These are phyloP conservation scores for Acheta domesticus DNA, from an alignment of 2,888 invertebrate species.

Conservation along the genomic window DNA sequence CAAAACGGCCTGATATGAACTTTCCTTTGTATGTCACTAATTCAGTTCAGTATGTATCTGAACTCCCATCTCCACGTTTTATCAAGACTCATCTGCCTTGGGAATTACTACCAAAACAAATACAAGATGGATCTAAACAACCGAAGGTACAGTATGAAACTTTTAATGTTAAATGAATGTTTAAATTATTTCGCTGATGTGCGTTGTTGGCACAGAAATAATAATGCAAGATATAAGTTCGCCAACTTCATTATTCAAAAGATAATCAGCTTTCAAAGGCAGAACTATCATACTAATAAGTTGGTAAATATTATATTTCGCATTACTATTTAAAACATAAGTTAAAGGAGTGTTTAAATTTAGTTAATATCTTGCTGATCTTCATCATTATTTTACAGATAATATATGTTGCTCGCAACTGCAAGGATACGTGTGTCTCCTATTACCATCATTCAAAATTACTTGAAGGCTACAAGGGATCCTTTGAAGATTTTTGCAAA, in stretches of 20 bases:
- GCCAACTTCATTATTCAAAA: neutral
- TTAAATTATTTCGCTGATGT: neutral
- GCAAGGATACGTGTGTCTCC: constrained; percentile 68
- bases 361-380: no score
- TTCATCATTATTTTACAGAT: constrained; percentile 50
- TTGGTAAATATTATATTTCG: no score
- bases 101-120: constrained; percentile 53
- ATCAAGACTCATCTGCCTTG: constrained; percentile 65
- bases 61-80: constrained; percentile 54
- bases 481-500: constrained; percentile 58
- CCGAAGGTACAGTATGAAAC: constrained; percentile 36
- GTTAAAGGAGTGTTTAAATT: no score
- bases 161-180: neutral
- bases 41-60: constrained; percentile 45
- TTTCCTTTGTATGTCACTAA: constrained; percentile 43
- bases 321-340: no score
- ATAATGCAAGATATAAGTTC: no score
- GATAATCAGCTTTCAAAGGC: no score
- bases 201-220: no score
- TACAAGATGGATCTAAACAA: constrained; percentile 42
- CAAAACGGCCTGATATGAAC: constrained; percentile 45
- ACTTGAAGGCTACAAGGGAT: constrained; percentile 54
- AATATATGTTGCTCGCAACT: constrained; percentile 68
- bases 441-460: constrained; percentile 65
- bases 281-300: no score